Evolutionary conservation across 2,888 invertebrate genomes (phyloP).

Genomic region (Corbicula japonica): DNA sequence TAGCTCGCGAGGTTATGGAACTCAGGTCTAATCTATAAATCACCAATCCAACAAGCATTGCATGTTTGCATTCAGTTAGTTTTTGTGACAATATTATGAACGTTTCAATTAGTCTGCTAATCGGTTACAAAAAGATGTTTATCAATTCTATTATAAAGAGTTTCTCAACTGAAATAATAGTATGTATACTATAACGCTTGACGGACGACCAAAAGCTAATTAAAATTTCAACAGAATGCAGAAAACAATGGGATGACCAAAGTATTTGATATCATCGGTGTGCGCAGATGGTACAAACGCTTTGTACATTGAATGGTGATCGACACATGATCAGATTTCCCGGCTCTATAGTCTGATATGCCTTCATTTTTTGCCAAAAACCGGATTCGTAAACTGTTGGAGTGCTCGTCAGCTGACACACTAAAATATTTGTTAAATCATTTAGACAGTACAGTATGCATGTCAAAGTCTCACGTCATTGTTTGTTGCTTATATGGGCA

Average conservation of each 20-base stretch:
- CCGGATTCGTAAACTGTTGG: not conserved
- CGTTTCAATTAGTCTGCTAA: constrained; percentile 12
- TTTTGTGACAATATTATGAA: constrained; percentile 19
- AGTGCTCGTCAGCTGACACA: constrained; percentile 26
- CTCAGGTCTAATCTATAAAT: too few species aligned
- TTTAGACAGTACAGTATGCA: too few species aligned
- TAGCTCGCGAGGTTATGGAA: too few species aligned
- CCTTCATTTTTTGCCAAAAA: constrained; percentile 10
- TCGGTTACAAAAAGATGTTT: constrained; percentile 13
- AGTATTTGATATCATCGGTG: constrained; percentile 29
- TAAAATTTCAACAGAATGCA: constrained; percentile 57
- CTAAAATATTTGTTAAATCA: constrained; percentile 38
- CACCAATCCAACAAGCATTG: too few species aligned
- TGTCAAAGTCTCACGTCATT: too few species aligned
- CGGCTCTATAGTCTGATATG: not conserved
- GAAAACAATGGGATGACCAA: constrained; percentile 52
- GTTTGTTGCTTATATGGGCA: too few species aligned
- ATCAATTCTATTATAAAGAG: constrained; percentile 29
- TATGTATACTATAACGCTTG: constrained; percentile 28
- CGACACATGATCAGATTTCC: constrained; percentile 41
- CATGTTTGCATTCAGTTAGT: too few species aligned
- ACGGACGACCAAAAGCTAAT: constrained; percentile 45
- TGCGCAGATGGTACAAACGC: not conserved
- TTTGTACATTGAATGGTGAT: constrained; percentile 2
- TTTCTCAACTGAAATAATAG: constrained; percentile 35